A percentile compares a stretch with the other conserved stretches of the same genome.
phyloP scores from a whole-genome alignment of 1,140 invertebrate genomes.

The Drosophila tropicalis region DNA sequence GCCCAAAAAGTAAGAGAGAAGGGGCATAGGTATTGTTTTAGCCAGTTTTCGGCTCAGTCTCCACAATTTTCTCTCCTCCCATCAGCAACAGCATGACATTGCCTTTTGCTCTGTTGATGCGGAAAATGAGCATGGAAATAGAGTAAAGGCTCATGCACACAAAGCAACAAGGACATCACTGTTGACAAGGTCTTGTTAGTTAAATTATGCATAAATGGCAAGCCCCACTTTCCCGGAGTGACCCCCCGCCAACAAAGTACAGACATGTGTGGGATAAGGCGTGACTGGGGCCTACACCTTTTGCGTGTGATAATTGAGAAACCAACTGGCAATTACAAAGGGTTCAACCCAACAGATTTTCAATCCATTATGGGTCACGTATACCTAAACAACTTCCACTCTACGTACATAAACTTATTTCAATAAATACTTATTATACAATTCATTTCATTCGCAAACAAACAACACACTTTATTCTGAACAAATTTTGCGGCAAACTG shows the following conservation, averaged over 20 bases:
- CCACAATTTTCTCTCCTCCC: conserved; percentile 19
- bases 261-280: conserved; percentile 23
- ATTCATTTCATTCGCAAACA: conserved; percentile 25
- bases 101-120: conserved; percentile 73
- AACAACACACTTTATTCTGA: conserved; percentile 14
- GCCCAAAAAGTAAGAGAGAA: background rate
- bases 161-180: conserved; percentile 54
- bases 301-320: conserved; percentile 48
- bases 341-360: background rate
- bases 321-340: background rate
- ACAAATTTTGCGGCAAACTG: conserved; percentile 21
- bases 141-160: conserved; percentile 39
- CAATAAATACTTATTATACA: background rate
- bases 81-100: conserved; percentile 42
- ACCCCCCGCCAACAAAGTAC: conserved; percentile 9
- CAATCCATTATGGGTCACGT: background rate
- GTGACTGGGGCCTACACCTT: conserved; percentile 39
- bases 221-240: conserved; percentile 15
- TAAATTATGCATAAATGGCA: conserved; percentile 77
- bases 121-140: conserved; percentile 77
- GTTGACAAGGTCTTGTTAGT: conserved; percentile 73
- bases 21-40: conserved; percentile 50
- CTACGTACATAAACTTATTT: conserved; percentile 14
- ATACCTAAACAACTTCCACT: too few relatives aligned
- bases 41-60: conserved; percentile 31